Conservation (phyloP, 2,113 vertebrate genomes). For the Chelonoidis abingdonii region DNA sequence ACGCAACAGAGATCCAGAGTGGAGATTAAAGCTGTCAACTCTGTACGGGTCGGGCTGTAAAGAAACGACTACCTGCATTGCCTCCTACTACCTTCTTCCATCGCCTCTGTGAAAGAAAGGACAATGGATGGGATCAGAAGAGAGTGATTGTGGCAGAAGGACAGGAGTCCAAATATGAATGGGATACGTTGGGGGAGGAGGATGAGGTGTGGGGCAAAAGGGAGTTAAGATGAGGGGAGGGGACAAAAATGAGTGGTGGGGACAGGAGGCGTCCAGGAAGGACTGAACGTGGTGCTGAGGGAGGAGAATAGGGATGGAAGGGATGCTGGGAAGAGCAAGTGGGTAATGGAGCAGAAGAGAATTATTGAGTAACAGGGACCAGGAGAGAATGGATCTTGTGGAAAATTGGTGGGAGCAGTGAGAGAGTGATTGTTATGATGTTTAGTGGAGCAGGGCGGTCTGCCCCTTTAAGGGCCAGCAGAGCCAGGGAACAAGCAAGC, state of each 20-base stretch:
- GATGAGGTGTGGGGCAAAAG: neutral
- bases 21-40: neutral
- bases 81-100: no score
- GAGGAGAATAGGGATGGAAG: neutral
- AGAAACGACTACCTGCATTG: fast-evolving
- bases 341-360: neutral
- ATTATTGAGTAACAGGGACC: neutral
- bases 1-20: neutral
- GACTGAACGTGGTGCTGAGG: neutral
- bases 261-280: neutral
- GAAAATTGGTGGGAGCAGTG: no score
- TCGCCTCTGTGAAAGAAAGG: fast-evolving
- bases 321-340: neutral
- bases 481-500: neutral
- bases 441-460: neutral
- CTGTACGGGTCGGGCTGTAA: neutral
- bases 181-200: no score
- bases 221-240: neutral
- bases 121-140: neutral
- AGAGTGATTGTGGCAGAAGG: no score
- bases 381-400: neutral
- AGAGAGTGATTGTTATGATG: neutral
- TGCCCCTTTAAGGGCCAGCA: neutral
- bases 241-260: fast-evolving
- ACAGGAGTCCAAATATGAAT: neutral